Percentiles rank a stretch among this genome's conserved stretches.
phyloP scores from a whole-genome alignment of 2,797 vertebrate genomes.

The Chiloscyllium punctatum region DNA sequence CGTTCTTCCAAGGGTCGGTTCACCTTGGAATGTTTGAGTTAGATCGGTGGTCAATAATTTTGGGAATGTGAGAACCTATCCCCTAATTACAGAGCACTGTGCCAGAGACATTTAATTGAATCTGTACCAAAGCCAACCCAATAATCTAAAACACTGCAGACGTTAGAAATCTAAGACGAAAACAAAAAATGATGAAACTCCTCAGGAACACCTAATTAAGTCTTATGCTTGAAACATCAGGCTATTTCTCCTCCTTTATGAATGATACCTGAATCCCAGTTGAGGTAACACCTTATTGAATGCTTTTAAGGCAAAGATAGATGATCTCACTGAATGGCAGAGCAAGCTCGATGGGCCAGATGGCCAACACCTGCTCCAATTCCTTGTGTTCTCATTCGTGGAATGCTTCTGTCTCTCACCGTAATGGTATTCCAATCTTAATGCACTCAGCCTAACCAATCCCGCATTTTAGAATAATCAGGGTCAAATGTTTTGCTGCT shows the following conservation, averaged over 20 bases:
- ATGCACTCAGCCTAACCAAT: neutral
- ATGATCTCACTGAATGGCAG: no score
- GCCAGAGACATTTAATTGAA: neutral
- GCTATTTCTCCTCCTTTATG: neutral
- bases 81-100: neutral
- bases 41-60: neutral
- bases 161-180: neutral
- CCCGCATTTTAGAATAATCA: neutral
- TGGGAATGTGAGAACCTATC: neutral
- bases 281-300: no score
- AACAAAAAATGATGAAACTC: neutral
- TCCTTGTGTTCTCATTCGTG: neutral
- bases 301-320: no score
- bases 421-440: neutral
- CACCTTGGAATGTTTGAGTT: neutral
- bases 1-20: neutral
- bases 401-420: neutral
- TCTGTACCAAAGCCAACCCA: neutral
- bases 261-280: neutral
- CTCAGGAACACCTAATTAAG: neutral
- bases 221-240: neutral
- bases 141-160: neutral
- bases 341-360: no score
- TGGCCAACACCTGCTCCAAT: no score
- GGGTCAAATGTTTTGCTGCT: neutral